Conservation (phyloP, 2,888 invertebrate species). For the Himalopsyche tibetana region DNA sequence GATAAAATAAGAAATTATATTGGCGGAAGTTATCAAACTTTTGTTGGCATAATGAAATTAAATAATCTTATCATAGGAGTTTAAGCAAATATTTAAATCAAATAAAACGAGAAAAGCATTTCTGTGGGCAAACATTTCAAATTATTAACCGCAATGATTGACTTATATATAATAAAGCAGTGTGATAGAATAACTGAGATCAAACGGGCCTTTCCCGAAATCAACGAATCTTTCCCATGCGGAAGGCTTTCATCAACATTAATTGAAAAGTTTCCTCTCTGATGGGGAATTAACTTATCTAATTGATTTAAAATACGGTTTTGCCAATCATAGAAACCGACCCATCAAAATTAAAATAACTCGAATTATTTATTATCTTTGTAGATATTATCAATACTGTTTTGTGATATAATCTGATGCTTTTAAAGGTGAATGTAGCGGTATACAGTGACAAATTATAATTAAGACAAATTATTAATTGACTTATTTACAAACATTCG, state of each 20-base stretch:
- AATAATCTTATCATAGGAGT: constrained; percentile 1
- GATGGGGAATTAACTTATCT: constrained; percentile 39
- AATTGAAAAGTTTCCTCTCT: constrained; percentile 46
- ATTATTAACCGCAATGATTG: constrained; percentile 23
- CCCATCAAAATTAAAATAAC: no score
- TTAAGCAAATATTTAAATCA: constrained; percentile 4
- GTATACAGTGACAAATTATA: no score
- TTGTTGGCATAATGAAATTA: not conserved
- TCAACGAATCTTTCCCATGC: constrained; percentile 46
- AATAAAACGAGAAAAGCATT: not conserved
- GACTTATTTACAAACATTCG: no score
- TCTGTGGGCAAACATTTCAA: not conserved
- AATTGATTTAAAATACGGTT: constrained; percentile 45
- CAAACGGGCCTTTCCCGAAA: constrained; percentile 25
- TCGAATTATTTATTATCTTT: no score
- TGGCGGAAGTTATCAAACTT: not conserved
- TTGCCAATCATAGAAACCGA: not conserved
- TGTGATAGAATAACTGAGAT: constrained; percentile 14
- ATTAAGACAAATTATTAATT: no score
- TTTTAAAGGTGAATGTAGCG: no score
- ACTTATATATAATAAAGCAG: constrained; percentile 3
- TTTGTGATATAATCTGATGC: no score
- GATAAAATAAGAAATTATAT: no score
- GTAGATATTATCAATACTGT: no score
- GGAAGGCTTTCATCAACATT: constrained; percentile 45